Percentiles rank a stretch among this genome's conserved stretches.
These are phyloP conservation scores for Folsomia manolachei DNA, from an alignment of 2,888 invertebrate species.

Conservation along the genomic window DNA sequence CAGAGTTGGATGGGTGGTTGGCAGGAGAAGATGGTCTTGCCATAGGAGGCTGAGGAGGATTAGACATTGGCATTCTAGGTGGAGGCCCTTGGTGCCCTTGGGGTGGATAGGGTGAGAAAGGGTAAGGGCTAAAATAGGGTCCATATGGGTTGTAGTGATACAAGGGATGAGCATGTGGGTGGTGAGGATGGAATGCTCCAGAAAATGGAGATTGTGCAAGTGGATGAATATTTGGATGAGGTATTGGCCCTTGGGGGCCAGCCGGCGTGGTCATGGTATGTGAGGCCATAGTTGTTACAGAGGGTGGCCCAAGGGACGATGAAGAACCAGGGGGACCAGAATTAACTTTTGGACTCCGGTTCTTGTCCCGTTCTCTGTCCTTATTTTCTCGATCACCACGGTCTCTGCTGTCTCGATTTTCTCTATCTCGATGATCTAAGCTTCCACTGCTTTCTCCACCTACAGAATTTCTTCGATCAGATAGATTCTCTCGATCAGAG, in stretches of 20 bases:
- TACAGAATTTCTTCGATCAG: constrained; percentile 26
- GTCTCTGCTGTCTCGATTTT: constrained; percentile 34
- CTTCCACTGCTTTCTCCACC: constrained; percentile 19
- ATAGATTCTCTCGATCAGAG: constrained; percentile 19
- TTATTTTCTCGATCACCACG: constrained; percentile 27
- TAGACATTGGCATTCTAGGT: constrained; percentile 54
- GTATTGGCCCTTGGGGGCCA: constrained; percentile 47
- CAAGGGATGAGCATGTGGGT: constrained; percentile 63
- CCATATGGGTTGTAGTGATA: constrained; percentile 58
- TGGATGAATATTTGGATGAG: constrained; percentile 60
- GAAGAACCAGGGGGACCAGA: constrained; percentile 21
- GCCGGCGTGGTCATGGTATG: constrained; percentile 50
- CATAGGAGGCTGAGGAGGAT: constrained; percentile 38
- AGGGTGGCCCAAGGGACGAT: constrained; percentile 27
- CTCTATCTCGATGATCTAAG: constrained; percentile 27
- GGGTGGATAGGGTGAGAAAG: constrained; percentile 54
- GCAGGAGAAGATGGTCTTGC: constrained; percentile 44
- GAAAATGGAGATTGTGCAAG: constrained; percentile 53
- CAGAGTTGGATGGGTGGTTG: constrained; percentile 26
- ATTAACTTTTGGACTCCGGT: constrained; percentile 38
- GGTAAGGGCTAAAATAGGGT: constrained; percentile 49
- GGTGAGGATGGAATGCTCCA: constrained; percentile 51
- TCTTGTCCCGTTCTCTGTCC: constrained; percentile 33
- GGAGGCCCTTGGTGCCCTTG: constrained; percentile 64
- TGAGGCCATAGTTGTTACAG: constrained; percentile 40